Base-by-base conservation (phyloP, 2,888 invertebrate genomes). In the Gastrophysa polygoni region DNA sequence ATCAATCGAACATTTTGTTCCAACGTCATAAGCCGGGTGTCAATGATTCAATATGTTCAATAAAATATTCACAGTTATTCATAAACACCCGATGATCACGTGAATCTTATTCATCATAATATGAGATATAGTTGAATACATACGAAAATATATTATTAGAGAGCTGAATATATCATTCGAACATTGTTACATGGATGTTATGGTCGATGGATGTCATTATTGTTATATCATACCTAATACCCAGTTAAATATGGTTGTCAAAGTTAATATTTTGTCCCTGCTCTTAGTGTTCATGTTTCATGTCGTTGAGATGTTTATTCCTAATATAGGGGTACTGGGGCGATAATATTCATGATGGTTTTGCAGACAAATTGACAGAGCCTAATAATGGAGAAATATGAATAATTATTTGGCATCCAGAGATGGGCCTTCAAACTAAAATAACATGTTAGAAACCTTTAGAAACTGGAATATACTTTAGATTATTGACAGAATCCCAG, bases 111-210 rank as follows among this genome's bases (percentile, higher is more conserved):
- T n/a, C n/a, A n/a, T n/a, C n/a, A n/a, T n/a, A n/a, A n/a, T n/a
- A n/a, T n/a, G n/a, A n/a, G n/a, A 38, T 4, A 7, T 38, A 38
- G 14, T 38, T 11, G 14, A 5, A 32, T 32, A 32, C 4, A 32
- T 10, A 7, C 24, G 24, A 24, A 24, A 32, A 32, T 32, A 32
- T 32, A 32, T 51, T 17, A 16, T 34, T 52, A 52, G 24, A 21
- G 10, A 21, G 52, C 52, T 52, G 43, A 51, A 34, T 52, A 52
- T 52, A n/a, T 52, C 34, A 51, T 52, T 52, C 38, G 28, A 52
- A 54, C 54, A 62, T 61, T 52, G 61, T 62, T 62, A 57, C 58
- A 54, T 62, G 57, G 54, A 61, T 59, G 51, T 59, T 59, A 59
- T 58, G 49, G 54, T 58, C 57, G 61, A n/a, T 38, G 14, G 38